phyloP scores from a whole-genome alignment of 2,888 invertebrate species.

The Eupelmus urozonus region DNA sequence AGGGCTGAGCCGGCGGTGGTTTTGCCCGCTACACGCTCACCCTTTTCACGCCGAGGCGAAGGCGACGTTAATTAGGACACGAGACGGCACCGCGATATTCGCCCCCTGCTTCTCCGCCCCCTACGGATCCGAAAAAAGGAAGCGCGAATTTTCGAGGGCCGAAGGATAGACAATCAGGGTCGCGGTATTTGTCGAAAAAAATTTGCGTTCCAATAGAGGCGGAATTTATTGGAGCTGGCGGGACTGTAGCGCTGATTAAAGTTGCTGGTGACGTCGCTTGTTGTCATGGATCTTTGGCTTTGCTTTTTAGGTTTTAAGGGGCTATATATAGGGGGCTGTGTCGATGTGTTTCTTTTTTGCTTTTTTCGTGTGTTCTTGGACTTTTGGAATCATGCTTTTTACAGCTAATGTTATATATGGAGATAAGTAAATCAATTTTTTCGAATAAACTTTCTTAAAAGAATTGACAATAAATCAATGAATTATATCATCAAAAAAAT shows the following conservation, averaged over 20 bases:
- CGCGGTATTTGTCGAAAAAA: conserved; percentile 45
- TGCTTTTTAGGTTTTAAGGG: too few species aligned
- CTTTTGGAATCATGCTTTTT: too few species aligned
- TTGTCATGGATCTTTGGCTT: conserved; percentile 22
- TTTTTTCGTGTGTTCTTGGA: too few species aligned
- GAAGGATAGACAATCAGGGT: conserved; percentile 37
- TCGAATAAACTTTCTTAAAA: too few species aligned
- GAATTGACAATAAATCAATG: too few species aligned
- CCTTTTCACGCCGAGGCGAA: conserved; percentile 62
- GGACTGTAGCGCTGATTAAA: conserved; percentile 37
- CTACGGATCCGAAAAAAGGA: not conserved
- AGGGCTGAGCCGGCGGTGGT: conserved; percentile 57
- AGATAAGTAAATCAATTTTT: too few species aligned
- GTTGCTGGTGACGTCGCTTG: conserved; percentile 4
- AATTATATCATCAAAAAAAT: too few species aligned
- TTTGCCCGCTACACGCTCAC: conserved; percentile 59
- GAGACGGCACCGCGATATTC: conserved; percentile 64
- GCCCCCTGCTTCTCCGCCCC: not conserved
- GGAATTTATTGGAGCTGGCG: conserved; percentile 42
- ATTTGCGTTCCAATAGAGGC: conserved; percentile 46
- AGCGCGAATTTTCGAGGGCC: too few species aligned
- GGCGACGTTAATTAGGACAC: conserved; percentile 73
- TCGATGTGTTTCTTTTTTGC: too few species aligned
- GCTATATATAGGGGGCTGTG: too few species aligned
- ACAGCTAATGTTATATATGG: too few species aligned